Evolutionary conservation across 2,888 invertebrate genomes (phyloP), one percentile per base, ranked within the genome.

Genomic region (Drosophila neotestacea): DNA sequence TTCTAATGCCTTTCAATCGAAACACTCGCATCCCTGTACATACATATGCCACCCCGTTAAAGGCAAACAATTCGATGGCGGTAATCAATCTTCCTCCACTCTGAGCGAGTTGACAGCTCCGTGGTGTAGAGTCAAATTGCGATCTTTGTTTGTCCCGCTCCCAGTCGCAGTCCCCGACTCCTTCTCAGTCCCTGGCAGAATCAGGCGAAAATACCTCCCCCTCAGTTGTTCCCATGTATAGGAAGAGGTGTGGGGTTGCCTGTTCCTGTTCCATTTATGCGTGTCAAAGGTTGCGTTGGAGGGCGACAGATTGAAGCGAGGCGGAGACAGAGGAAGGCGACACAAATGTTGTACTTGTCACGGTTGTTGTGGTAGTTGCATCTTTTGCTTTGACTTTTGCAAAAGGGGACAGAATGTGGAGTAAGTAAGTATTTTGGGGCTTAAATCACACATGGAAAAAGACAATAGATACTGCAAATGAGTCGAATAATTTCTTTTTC

Each of bases 31-130:
- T 41, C 54, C 64, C 56, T 50, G n/a, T 38, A 9, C 22, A 16
- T 46, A 38, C 22, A 16, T 46, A 38, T 58, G 67, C 67, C 78
- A 72, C 69, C 73, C 78, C 72, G 61, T 81, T 81, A 61, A 82
- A 78, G 73, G 80, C 86, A 89, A 90, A 91, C 90, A 91, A 89
- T 92, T 91, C 89, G 91, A 93, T 93, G 92, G 92, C 92, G 92
- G 93, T 92, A 92, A 93, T 93, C 92, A 93, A 93, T 93, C 92
- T 93, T 93, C 92, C 90, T 92, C 91, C 89, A 90, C 90, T 90
- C 91, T 88, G 89, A 90, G 86, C 88, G 77, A 90, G 91, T 86
- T 93, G 92, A 93, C 92, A 93, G 92, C 90, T 91, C 82, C 90
- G 92, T 91, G 91, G 92, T 91, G 91, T 91, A 91, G 91, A 91